Conservation (phyloP, 2,888 invertebrate genomes). For the Thecophora atra region DNA sequence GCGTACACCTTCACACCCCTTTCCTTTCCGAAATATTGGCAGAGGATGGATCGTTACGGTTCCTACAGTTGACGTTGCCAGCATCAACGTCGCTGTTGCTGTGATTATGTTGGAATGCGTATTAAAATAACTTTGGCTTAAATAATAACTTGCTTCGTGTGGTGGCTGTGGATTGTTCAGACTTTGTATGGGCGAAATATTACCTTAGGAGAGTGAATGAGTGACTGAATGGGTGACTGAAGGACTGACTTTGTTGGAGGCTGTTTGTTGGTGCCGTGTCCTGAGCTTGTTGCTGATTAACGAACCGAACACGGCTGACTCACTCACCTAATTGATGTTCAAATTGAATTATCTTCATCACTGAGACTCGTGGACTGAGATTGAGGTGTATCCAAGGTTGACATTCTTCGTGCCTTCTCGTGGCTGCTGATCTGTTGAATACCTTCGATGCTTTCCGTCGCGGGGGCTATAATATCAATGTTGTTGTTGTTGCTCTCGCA, state of each 20-base stretch:
- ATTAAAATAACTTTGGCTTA: conserved; percentile 16
- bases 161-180: conserved; percentile 18
- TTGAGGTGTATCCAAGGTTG: background rate
- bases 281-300: background rate
- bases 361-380: no score
- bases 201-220: background rate
- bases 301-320: background rate
- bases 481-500: background rate
- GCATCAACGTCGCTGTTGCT: conserved; percentile 7
- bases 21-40: background rate
- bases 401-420: background rate
- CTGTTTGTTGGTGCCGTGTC: background rate
- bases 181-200: background rate
- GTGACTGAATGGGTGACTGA: background rate
- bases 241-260: background rate
- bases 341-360: conserved; percentile 24
- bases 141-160: conserved; percentile 16
- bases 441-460: background rate
- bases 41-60: no score
- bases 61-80: background rate
- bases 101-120: conserved; percentile 33
- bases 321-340: conserved; percentile 30
- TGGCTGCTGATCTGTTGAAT: background rate
- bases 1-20: background rate
- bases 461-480: background rate